Evolutionary conservation across 2,113 vertebrate genomes (phyloP), one percentile per base, ranked within the genome.

Genomic region (Mugil cephalus): DNA sequence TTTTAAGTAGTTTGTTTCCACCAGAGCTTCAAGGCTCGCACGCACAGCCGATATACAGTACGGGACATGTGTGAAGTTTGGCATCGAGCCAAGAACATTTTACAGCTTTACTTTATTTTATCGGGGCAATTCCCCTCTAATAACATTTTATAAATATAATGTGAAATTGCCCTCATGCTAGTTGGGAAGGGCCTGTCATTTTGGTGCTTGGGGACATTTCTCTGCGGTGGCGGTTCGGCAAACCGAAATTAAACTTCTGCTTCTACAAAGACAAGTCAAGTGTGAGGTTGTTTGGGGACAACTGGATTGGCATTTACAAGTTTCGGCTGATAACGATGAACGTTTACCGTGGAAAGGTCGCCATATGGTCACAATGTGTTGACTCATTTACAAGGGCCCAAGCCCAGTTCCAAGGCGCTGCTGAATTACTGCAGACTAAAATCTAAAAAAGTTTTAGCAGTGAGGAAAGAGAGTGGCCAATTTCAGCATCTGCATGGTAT

Each of bases 31-130:
- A 53, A 51, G 43, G 10, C 74, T 82, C 8, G 63, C 75, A 86
- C 52, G 76, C 74, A 65, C 58, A 54, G 62, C 66, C 68, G 62
- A 76, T 74, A 74, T 73, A 53, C 42, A 46, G 65, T 71, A 61
- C 30, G 36, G 51, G 64, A 78, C 80, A 74, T 77, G 64, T 82
- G 85, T 74, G 40, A 82, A 80, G 47, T 36, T 18, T 77, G 83
- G 64, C 76, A 30, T 21, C 1, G 30, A 67, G 45, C 69, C 60
- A 71, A 43, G 39, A 47, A 51, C 38, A 64, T n/a, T 68, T 30
- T 71, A 73, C 55, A 21, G 76, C 43, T 82, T 74, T 82, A 69
- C 77, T 79, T 72, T 74, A 85, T 72, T 86, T 85, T 69, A 62
- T 69, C 47, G 7, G 46, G 48, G 64, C 65, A 70, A 45, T 73